Evolutionary conservation across 2,888 invertebrate genomes (phyloP).

Genomic region (Steinernema scapterisci): DNA sequence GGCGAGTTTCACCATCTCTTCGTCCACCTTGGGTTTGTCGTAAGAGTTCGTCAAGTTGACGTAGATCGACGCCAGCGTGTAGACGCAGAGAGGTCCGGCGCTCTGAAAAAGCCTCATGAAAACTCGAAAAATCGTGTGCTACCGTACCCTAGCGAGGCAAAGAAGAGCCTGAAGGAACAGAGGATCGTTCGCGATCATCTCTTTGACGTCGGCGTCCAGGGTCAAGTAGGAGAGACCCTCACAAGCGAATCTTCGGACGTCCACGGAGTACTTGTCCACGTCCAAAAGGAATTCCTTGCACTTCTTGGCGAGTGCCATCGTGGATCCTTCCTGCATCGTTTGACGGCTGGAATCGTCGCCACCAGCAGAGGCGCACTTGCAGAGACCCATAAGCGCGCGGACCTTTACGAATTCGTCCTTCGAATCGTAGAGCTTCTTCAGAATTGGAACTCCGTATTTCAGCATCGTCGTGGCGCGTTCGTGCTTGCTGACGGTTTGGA

Average conservation of each 20-base stretch:
- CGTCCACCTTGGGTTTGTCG: constrained; percentile 91
- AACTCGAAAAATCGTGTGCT: constrained; percentile 37
- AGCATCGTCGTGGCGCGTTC: constrained; percentile 83
- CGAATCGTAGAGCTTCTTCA: constrained; percentile 89
- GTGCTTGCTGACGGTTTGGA: constrained; percentile 93
- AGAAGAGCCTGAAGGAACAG: constrained; percentile 83
- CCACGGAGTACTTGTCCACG: constrained; percentile 58
- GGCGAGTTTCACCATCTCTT: constrained; percentile 94
- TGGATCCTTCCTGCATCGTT: constrained; percentile 94
- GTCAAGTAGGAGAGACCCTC: constrained; percentile 85
- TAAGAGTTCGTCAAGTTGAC: constrained; percentile 97
- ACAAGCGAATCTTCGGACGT: constrained; percentile 64
- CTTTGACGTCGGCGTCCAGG: constrained; percentile 96
- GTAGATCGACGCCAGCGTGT: constrained; percentile 89
- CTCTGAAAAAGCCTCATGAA: constrained; percentile 68
- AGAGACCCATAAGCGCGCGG: constrained; percentile 78
- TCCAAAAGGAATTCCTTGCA: constrained; percentile 76
- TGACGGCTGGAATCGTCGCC: constrained; percentile 91
- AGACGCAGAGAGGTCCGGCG: constrained; percentile 82
- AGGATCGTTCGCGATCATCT: constrained; percentile 86
- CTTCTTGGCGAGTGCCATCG: constrained; percentile 86
- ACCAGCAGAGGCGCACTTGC: constrained; percentile 88
- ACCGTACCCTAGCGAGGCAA: constrained; percentile 79
- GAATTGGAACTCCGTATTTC: constrained; percentile 83
- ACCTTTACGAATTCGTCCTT: constrained; percentile 84